Evolutionary conservation across 2,113 vertebrate species (phyloP).

Genomic region (Thomomys bottae): DNA sequence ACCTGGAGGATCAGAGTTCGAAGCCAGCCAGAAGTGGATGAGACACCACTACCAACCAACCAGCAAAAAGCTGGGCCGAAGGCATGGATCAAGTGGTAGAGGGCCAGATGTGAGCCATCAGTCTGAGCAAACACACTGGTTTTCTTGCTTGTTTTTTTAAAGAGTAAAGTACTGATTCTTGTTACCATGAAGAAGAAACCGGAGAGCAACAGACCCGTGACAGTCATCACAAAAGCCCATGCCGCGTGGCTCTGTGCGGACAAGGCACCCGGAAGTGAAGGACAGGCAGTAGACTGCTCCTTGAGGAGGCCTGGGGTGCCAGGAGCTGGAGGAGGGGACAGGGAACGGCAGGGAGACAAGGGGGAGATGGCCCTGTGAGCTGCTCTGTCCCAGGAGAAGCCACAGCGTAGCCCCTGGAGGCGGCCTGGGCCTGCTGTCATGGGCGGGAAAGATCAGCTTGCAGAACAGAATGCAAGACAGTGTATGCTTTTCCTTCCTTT

Average conservation of each 20-base stretch:
- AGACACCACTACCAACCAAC: too few relatives aligned
- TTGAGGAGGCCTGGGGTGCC: not conserved
- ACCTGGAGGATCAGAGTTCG: too few relatives aligned
- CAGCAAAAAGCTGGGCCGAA: too few relatives aligned
- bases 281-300: not conserved
- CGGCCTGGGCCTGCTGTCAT: fast-evolving
- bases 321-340: not conserved
- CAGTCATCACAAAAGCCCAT: not conserved
- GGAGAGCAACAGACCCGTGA: not conserved
- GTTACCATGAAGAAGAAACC: not conserved
- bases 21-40: too few relatives aligned
- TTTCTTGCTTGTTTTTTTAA: not conserved
- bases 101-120: too few relatives aligned
- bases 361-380: too few relatives aligned
- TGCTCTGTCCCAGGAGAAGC: not conserved
- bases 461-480: not conserved
- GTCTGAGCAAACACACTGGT: too few relatives aligned
- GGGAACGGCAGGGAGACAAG: too few relatives aligned
- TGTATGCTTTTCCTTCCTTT: constrained; percentile 17
- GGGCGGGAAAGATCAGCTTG: not conserved
- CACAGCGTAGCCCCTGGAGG: fast-evolving
- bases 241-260: not conserved
- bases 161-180: not conserved
- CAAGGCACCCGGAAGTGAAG: not conserved
- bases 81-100: too few relatives aligned